A percentile compares a stretch with the other conserved stretches of the same genome.
Evolutionary conservation across 2,113 vertebrate species (phyloP).

Genomic region (Grammomys surdaster): DNA sequence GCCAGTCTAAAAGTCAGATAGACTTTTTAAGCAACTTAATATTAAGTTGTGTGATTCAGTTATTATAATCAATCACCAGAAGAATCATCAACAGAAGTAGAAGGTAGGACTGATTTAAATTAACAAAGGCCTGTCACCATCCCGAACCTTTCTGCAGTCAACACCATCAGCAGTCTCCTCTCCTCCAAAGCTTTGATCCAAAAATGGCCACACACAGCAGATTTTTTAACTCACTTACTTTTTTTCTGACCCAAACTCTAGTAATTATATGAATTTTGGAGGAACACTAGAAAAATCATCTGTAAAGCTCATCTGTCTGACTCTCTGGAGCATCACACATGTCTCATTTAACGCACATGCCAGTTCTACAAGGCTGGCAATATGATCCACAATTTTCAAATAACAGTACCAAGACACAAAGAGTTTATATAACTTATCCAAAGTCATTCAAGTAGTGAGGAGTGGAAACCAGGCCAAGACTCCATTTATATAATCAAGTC

Average conservation of each 20-base stretch:
- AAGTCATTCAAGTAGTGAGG: constrained; percentile 40
- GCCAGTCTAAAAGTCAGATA: constrained; percentile 64
- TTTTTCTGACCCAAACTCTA: constrained; percentile 47
- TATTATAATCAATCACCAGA: constrained; percentile 70
- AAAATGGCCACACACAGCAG: constrained; percentile 40
- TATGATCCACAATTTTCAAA: constrained; percentile 50
- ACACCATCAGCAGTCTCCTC: constrained; percentile 9
- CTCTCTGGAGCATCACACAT: not conserved
- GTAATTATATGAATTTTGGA: not conserved
- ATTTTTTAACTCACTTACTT: constrained; percentile 51
- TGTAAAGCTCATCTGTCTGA: constrained; percentile 28
- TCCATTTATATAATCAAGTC: constrained; percentile 61
- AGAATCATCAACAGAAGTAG: constrained; percentile 62
- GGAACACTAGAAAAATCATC: constrained; percentile 11
- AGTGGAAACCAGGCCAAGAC: constrained; percentile 12
- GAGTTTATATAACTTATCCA: constrained; percentile 41
- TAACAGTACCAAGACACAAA: constrained; percentile 39
- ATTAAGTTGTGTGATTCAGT: constrained; percentile 75
- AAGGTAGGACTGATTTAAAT: constrained; percentile 64
- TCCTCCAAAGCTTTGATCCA: constrained; percentile 46
- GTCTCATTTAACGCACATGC: constrained; percentile 29
- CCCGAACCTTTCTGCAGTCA: constrained; percentile 37
- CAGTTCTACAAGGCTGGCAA: not conserved
- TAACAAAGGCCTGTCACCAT: constrained; percentile 49
- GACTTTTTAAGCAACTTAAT: constrained; percentile 73